Evolutionary conservation across 2,113 vertebrate genomes (phyloP), one percentile per base, ranked within the genome.

Genomic region (Clarias batrachus): DNA sequence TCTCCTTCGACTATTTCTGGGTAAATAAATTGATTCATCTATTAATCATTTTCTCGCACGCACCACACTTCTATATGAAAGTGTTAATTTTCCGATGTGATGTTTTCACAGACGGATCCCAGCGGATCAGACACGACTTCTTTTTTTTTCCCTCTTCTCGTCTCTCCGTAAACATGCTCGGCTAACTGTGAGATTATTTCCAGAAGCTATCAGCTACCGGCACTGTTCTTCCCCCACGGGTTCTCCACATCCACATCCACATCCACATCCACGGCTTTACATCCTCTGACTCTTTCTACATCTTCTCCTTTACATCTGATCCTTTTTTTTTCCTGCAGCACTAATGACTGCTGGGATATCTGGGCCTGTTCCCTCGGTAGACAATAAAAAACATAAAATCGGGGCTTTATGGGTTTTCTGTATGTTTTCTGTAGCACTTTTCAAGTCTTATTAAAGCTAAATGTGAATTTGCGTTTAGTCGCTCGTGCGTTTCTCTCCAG

Each of bases 181-280:
- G 90, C 81, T 90, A 81, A 87, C 87, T 60, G 68, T 68, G 81
- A 88, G 85, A 84, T 85, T 87, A 89, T 91, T 92, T 91, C 66
- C 85, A 77, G 80, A 86, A 89, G 84, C 63, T 54, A 90, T 89
- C 86, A 90, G 85, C 74, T 54, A 88, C 88, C 87, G 86, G 82
- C 41, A 30, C 66, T 37, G 81, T 48, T 79, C n/a, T 37, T 41
- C 78, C 92, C 90, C 86, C 76, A n/a, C 66, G 86, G 89, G 17
- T 33, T 27, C 56, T 21, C 9, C 16, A 33, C 84, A 83, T 85
- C 66, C 54, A 30, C 84, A 84, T 85, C 66, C 54, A 62, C 63
- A 83, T 85, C 66, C 54, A 30, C 84, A 84, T 85, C 66, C 54
- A 62, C 63, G 82, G 48, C 84, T 89, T 92, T 86, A 92, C 91